phyloP scores from a whole-genome alignment of 1,140 invertebrate species.

The Aphaenogaster floridana region DNA sequence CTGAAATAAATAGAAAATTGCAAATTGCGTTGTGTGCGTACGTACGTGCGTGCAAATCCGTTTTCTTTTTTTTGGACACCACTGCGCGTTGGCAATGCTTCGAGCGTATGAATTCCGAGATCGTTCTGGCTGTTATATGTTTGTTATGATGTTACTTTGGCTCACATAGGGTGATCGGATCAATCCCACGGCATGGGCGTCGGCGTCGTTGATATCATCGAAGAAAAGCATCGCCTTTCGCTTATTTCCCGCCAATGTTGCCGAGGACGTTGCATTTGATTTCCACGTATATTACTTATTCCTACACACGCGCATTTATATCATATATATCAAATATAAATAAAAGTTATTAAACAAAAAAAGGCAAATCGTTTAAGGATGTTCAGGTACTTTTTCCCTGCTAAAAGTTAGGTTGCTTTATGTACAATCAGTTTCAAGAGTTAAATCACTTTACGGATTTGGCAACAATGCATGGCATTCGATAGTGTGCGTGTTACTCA shows the following conservation, averaged over 20 bases:
- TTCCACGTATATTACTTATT: not conserved
- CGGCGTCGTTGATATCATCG: conserved; percentile 13
- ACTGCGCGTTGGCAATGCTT: not conserved
- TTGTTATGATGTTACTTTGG: conserved; percentile 32
- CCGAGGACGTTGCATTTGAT: not conserved
- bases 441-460: too few species aligned
- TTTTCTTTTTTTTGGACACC: conserved; percentile 10
- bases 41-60: not conserved
- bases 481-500: too few species aligned
- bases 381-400: too few species aligned
- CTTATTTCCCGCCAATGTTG: not conserved
- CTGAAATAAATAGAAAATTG: not conserved
- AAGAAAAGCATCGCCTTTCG: conserved; percentile 9
- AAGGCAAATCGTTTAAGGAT: too few species aligned
- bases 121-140: conserved; percentile 26
- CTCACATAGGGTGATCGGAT: conserved; percentile 12
- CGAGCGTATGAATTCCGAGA: not conserved
- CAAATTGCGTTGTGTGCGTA: not conserved
- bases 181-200: conserved; percentile 8
- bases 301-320: not conserved
- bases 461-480: too few species aligned
- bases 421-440: too few species aligned
- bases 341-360: not conserved
- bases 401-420: too few species aligned
- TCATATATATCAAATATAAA: not conserved